A percentile compares a stretch with the other conserved stretches of the same genome.
Conservation (phyloP, 2,797 vertebrate genomes). For the Fratercula arctica region DNA sequence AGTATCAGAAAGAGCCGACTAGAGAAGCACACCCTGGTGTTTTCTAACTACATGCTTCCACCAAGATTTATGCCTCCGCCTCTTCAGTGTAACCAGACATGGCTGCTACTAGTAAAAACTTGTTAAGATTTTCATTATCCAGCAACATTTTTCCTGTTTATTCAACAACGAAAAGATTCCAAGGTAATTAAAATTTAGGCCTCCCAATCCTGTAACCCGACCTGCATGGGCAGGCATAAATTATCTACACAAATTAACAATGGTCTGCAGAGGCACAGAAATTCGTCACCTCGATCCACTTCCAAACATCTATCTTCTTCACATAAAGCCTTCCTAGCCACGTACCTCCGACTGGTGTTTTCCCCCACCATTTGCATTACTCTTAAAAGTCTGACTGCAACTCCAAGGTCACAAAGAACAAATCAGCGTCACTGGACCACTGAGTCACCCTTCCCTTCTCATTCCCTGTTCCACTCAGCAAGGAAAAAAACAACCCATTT, state of each 20-base stretch:
- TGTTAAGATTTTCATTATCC: not conserved
- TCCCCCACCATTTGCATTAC: not conserved
- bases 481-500: not conserved
- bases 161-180: not conserved
- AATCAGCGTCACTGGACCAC: not conserved
- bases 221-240: not conserved
- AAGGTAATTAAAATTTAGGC: not conserved
- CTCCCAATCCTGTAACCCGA: not conserved
- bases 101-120: not conserved
- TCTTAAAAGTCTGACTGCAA: not conserved
- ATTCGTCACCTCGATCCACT: not conserved
- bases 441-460: not conserved
- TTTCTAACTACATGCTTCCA: not conserved
- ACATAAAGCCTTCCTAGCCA: accelerated
- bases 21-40: not conserved
- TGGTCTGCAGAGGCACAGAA: not conserved
- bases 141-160: not conserved
- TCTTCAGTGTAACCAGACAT: not conserved
- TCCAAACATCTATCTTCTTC: not conserved
- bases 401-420: not conserved
- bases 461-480: not conserved
- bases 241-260: not conserved
- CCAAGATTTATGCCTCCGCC: not conserved
- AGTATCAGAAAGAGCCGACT: not conserved
- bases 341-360: accelerated